A percentile compares a stretch with the other conserved stretches of the same genome.
Evolutionary conservation across 1,140 invertebrate genomes (phyloP).

Genomic region (Dendroctonus ponderosae): DNA sequence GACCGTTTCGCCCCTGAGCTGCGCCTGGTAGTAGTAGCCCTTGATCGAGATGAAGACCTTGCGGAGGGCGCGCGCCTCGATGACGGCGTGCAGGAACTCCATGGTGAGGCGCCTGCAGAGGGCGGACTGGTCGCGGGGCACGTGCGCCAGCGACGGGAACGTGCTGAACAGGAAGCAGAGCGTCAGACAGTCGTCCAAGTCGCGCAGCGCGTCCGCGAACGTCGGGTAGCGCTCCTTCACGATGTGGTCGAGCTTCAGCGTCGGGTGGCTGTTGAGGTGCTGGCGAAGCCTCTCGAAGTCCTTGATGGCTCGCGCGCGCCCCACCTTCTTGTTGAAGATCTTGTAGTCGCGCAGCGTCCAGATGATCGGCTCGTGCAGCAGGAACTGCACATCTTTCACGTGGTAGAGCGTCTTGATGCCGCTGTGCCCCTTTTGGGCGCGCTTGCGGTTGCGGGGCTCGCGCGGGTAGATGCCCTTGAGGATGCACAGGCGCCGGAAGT

Average conservation of each 20-base stretch:
- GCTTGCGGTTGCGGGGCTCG: constrained; percentile 92
- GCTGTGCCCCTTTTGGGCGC: constrained; percentile 86
- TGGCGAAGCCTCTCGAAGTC: constrained; percentile 75
- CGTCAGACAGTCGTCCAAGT: constrained; percentile 96
- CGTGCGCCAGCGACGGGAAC: constrained; percentile 81
- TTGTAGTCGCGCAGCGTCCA: constrained; percentile 91
- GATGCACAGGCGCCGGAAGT: constrained; percentile 89
- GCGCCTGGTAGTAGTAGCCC: constrained; percentile 97
- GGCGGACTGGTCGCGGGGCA: constrained; percentile 70
- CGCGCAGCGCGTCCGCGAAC: constrained; percentile 93
- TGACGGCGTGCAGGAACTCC: constrained; percentile 97
- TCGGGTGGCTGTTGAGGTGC: constrained; percentile 78
- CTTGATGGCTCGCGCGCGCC: constrained; percentile 71
- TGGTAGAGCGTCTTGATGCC: constrained; percentile 91
- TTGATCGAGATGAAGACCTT: constrained; percentile 99
- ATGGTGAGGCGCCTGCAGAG: constrained; percentile 84
- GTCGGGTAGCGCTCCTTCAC: constrained; percentile 98
- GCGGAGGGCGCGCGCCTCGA: constrained; percentile 84
- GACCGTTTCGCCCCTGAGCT: constrained; percentile 92
- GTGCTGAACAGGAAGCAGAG: constrained; percentile 93
- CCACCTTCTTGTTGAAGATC: constrained; percentile 75
- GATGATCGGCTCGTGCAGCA: constrained; percentile 95
- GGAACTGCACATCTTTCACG: constrained; percentile 95
- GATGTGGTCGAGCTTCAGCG: constrained; percentile 90
- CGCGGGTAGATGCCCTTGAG: constrained; percentile 98